Conservation (phyloP, 2,888 invertebrate species). For the Augochlorella aurata region DNA sequence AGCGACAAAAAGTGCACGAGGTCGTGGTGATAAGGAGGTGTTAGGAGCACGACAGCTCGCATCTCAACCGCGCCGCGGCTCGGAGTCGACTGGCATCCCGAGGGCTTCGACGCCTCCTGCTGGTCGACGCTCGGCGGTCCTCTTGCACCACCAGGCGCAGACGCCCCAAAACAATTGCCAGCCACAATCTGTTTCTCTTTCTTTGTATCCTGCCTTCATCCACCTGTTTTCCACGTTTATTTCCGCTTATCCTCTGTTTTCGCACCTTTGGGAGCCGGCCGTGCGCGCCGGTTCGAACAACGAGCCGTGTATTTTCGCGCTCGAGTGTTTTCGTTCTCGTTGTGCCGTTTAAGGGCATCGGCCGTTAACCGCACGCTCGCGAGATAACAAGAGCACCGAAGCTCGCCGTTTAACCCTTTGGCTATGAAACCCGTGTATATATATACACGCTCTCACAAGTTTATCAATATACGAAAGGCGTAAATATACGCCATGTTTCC, state of each 20-base stretch:
- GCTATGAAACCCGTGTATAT: too few species aligned
- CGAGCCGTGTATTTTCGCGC: not conserved
- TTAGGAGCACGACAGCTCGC: conserved; percentile 53
- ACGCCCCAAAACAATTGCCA: conserved; percentile 68
- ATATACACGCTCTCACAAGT: too few species aligned
- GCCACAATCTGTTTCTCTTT: conserved; percentile 38
- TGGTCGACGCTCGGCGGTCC: conserved; percentile 56
- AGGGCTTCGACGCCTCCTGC: conserved; percentile 67
- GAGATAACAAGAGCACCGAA: too few species aligned
- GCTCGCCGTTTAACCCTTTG: too few species aligned
- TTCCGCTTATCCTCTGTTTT: not conserved
- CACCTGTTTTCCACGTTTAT: not conserved
- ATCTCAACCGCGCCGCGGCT: conserved; percentile 75
- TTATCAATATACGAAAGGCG: too few species aligned
- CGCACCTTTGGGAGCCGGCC: not conserved
- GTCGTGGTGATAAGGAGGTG: conserved; percentile 34
- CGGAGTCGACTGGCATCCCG: conserved; percentile 77
- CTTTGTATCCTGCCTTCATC: not conserved
- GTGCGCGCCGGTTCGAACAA: not conserved
- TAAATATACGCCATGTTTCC: too few species aligned
- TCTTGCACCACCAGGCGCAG: conserved; percentile 65
- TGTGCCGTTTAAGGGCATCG: too few species aligned
- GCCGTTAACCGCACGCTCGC: too few species aligned
- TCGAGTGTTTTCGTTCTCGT: not conserved
- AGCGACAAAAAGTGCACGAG: conserved; percentile 53